phyloP scores from a whole-genome alignment of 1,140 invertebrate genomes.

The Plutomurus gul region DNA sequence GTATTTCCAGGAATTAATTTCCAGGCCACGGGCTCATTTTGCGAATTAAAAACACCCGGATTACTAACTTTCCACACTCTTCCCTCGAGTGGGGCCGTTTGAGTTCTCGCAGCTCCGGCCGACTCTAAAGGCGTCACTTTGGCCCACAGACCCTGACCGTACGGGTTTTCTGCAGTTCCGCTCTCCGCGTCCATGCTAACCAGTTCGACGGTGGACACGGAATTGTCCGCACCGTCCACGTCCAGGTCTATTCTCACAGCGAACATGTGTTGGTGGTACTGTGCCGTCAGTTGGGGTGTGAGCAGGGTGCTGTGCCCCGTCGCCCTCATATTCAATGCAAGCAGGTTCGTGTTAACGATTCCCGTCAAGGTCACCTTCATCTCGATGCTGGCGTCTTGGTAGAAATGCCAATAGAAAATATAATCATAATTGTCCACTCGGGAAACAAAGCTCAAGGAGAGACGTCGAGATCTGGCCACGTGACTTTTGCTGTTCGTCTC shows the following conservation, averaged over 20 bases:
- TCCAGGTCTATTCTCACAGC: background rate
- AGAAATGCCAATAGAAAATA: slow-evolving; percentile 32
- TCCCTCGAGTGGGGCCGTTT: background rate
- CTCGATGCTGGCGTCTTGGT: slow-evolving; percentile 22
- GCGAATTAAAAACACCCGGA: background rate
- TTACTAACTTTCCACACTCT: slow-evolving; percentile 19
- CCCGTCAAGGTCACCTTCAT: background rate
- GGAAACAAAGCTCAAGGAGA: background rate
- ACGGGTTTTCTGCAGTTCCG: background rate
- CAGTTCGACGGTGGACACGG: background rate
- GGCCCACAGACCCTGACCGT: background rate
- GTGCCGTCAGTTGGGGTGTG: background rate
- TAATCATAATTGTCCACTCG: slow-evolving; percentile 33
- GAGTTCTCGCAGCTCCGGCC: background rate
- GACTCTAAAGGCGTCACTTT: background rate
- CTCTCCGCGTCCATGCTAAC: background rate
- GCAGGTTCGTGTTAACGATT: background rate
- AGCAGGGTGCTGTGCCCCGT: background rate
- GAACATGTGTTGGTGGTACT: slow-evolving; percentile 23
- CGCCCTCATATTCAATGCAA: background rate
- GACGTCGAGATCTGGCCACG: background rate
- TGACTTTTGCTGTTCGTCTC: background rate
- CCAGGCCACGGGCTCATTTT: background rate
- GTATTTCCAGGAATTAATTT: background rate
- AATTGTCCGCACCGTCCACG: slow-evolving; percentile 23